Evolutionary conservation across 2,797 vertebrate species (phyloP).

Genomic region (Eulemur rubriventer): DNA sequence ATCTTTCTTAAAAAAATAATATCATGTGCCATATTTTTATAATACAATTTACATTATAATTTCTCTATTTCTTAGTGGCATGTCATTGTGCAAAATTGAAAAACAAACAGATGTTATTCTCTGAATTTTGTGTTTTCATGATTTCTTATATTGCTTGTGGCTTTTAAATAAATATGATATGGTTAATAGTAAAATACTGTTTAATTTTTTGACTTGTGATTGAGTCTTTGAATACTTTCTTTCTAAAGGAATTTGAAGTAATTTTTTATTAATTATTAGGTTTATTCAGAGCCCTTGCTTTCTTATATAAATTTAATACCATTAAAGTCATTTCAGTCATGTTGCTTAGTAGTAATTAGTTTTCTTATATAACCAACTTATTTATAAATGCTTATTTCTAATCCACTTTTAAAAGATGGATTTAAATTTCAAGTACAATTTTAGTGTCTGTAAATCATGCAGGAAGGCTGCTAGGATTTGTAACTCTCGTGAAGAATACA

Average conservation of each 20-base stretch:
- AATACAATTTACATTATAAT: background rate
- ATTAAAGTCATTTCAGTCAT: background rate
- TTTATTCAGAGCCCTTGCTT: background rate
- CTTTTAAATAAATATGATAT: constrained; percentile 62
- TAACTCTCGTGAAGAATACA: background rate
- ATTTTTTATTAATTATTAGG: background rate
- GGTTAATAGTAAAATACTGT: background rate
- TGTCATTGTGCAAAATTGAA: background rate
- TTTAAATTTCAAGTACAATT: constrained; percentile 6
- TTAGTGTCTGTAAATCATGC: background rate
- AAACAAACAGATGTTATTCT: background rate
- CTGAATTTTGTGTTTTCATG: background rate
- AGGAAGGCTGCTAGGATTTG: background rate
- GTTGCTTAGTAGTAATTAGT: background rate
- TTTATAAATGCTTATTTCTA: background rate
- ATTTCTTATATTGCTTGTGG: background rate
- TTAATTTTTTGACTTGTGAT: background rate
- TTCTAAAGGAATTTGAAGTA: background rate
- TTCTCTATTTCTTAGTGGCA: background rate
- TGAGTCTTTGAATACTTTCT: background rate
- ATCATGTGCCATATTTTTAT: background rate
- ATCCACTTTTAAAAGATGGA: background rate
- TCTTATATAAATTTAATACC: background rate
- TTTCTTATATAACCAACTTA: background rate
- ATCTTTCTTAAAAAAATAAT: background rate